phyloP scores from a whole-genome alignment of 2,797 vertebrate genomes.

The Phaenicophaeus curvirostris region DNA sequence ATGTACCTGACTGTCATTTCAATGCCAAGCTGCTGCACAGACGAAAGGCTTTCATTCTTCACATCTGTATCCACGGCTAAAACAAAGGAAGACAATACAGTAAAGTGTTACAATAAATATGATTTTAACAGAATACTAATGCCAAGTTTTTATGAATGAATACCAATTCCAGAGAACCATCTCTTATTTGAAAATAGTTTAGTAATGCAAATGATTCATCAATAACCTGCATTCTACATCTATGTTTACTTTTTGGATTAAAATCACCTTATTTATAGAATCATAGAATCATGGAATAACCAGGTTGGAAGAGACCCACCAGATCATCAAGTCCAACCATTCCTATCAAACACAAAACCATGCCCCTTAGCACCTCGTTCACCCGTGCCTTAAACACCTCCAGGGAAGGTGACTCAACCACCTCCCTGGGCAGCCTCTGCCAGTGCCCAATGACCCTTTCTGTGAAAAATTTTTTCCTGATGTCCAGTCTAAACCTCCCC shows the following conservation, averaged over 20 bases:
- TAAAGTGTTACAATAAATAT: constrained; percentile 28
- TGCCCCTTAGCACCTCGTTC: no score
- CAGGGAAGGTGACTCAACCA: no score
- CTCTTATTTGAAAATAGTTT: constrained; percentile 21
- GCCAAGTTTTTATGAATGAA: constrained; percentile 38
- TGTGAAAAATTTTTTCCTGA: no score
- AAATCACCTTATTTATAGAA: neutral
- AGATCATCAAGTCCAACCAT: no score
- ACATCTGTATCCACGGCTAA: constrained; percentile 78
- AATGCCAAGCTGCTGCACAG: constrained; percentile 88
- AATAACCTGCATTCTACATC: neutral
- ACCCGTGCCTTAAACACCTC: no score
- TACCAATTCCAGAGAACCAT: neutral
- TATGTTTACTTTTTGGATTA: neutral
- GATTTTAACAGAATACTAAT: constrained; percentile 48
- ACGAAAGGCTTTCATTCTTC: constrained; percentile 78
- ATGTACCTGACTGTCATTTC: constrained; percentile 86
- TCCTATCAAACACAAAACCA: no score
- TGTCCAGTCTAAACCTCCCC: no score
- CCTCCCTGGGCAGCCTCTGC: no score
- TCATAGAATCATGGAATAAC: no score
- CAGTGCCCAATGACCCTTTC: no score
- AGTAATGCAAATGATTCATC: neutral
- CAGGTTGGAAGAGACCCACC: no score
- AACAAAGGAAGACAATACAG: constrained; percentile 59